These are phyloP conservation scores for Coelopa pilipes DNA, from an alignment of 2,888 invertebrate genomes.

Conservation along the genomic window DNA sequence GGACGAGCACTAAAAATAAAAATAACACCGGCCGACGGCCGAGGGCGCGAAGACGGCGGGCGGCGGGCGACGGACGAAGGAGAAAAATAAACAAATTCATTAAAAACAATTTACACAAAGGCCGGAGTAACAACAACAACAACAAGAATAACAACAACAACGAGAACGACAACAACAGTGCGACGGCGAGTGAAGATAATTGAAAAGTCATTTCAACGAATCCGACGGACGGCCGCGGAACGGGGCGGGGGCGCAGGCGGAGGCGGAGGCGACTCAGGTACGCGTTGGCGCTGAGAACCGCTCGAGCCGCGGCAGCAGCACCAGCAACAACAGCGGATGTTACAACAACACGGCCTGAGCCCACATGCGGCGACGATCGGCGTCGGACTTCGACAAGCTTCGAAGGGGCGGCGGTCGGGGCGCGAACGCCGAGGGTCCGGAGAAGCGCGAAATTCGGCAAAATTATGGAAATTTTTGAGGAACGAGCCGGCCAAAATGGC, in stretches of 20 bases:
- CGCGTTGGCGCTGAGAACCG: neutral
- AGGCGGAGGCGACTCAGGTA: neutral
- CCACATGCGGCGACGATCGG: slow-evolving; percentile 20
- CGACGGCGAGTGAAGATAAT: slow-evolving; percentile 8
- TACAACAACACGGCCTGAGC: neutral
- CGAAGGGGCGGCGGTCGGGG: too few species aligned
- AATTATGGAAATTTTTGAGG: too few species aligned
- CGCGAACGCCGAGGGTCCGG: too few species aligned
- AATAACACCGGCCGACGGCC: neutral
- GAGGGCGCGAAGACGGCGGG: too few species aligned
- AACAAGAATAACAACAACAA: slow-evolving; percentile 1
- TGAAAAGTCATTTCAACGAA: slow-evolving; percentile 22
- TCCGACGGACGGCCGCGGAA: neutral
- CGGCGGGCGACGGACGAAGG: neutral
- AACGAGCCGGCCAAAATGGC: too few species aligned
- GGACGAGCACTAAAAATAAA: neutral
- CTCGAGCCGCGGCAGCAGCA: neutral
- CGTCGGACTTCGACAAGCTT: too few species aligned
- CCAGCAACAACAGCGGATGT: neutral
- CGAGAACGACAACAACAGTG: neutral
- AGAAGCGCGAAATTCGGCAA: too few species aligned
- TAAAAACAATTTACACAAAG: slow-evolving; percentile 16
- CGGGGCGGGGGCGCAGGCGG: neutral
- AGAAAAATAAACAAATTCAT: slow-evolving; percentile 15
- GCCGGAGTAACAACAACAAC: neutral